phyloP scores from a whole-genome alignment of 2,888 invertebrate genomes.

The Callyntrura guangdongensis region DNA sequence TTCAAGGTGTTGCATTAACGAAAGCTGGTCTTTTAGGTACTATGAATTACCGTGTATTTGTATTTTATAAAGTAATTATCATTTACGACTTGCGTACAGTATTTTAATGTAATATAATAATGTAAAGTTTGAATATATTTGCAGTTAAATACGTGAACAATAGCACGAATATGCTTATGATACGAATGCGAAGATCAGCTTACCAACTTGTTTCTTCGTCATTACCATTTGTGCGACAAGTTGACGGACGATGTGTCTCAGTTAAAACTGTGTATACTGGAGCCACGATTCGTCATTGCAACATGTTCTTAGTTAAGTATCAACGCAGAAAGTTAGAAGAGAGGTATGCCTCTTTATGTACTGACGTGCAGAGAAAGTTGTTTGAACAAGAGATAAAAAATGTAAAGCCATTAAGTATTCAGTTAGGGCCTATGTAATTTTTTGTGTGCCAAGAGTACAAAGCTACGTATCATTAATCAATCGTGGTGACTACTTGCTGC shows the following conservation, averaged over 20 bases:
- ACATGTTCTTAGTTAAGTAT: conserved; percentile 77
- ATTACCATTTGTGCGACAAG: conserved; percentile 72
- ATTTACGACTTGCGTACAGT: no score
- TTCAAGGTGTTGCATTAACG: conserved; percentile 79
- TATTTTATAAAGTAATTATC: no score
- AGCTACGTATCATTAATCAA: no score
- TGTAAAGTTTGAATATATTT: conserved; percentile 9
- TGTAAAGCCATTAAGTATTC: conserved; percentile 54
- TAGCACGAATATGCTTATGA: conserved; percentile 74
- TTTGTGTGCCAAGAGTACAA: background rate
- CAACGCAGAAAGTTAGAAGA: conserved; percentile 74
- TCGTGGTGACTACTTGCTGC: background rate
- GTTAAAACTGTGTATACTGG: conserved; percentile 79
- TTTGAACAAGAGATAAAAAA: conserved; percentile 75
- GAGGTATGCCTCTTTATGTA: conserved; percentile 77
- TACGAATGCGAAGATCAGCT: conserved; percentile 79
- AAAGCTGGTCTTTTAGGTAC: conserved; percentile 80
- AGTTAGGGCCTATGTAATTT: background rate
- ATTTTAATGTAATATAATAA: no score
- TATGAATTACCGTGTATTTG: no score
- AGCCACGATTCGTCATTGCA: conserved; percentile 81
- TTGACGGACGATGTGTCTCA: conserved; percentile 71
- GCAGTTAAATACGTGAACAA: conserved; percentile 77
- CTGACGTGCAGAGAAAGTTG: conserved; percentile 77
- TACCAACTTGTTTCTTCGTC: conserved; percentile 78